Evolutionary conservation across 2,888 invertebrate genomes (phyloP), one percentile per base, ranked within the genome.

Genomic region (Machimus atricapillus): DNA sequence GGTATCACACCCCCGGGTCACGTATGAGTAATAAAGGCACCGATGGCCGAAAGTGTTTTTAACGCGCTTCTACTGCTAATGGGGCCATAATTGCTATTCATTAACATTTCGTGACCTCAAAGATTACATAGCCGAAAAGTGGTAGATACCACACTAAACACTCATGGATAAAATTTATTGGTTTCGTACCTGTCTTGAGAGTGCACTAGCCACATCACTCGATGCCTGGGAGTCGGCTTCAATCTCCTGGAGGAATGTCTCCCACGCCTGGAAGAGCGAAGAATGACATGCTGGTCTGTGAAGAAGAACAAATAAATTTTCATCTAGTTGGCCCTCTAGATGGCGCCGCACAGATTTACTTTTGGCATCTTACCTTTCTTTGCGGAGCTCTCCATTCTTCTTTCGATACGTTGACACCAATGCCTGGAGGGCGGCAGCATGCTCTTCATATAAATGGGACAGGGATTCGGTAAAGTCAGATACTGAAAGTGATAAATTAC

Each of bases 391-490:
- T 85, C 95, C 96, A 93, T 97, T 97, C 91, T 96, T 94, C 92
- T 97, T 96, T 83, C 97, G 94, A 93, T 96, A 98, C 92, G 95
- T 96, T 89, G 97, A 96, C 86, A 98, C 97, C 90, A 98, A 94
- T 89, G 96, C 94, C 92, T 97, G 97, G 89, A 98, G 94, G 91
- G 97, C 97, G 89, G 96, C 95, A 16, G 97, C 97, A 92, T 98
- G 97, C 90, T 96, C 96, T 92, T 97, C 97, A 94, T 98, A 97
- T 91, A 97, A 94, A 91, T 96, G 96, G 89, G 97, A 96, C 93
- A 98, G 93, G 93, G 97, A 97, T 91, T 97, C 96, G 88, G 97
- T 96, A 93, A 98, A 98, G 93, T 98, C 98, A 89, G 97, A 96
- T 92, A 98, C 98, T 98, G 94, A 16, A 96, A 90, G 73, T 31